Percentiles rank a stretch among this genome's conserved stretches.
Conservation (phyloP, 1,140 invertebrate species). For the Ceratosolen fusciceps region DNA sequence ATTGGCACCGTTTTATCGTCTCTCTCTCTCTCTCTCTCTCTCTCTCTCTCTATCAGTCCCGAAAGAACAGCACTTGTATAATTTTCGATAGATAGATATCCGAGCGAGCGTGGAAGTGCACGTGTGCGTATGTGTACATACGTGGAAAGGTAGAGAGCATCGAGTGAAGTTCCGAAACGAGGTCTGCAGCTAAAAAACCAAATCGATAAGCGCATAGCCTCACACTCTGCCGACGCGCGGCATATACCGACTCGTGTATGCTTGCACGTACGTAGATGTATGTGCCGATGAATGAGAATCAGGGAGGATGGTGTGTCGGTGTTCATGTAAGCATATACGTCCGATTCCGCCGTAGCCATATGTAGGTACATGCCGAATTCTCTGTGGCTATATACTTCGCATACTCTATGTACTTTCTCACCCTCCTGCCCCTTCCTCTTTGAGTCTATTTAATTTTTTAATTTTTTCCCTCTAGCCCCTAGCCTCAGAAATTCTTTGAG, state of each 20-base stretch:
- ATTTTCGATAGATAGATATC: slow-evolving; percentile 25
- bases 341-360: background rate
- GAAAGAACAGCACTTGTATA: slow-evolving; percentile 55
- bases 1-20: slow-evolving; percentile 34
- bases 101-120: slow-evolving; percentile 35
- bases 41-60: slow-evolving; percentile 50
- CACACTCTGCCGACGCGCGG: slow-evolving; percentile 42
- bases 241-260: slow-evolving; percentile 43
- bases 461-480: slow-evolving; percentile 26
- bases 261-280: slow-evolving; percentile 40
- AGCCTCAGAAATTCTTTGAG: slow-evolving; percentile 34
- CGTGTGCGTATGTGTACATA: slow-evolving; percentile 9
- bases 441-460: slow-evolving; percentile 28
- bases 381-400: slow-evolving; percentile 55
- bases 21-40: too few relatives aligned
- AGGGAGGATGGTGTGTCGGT: background rate
- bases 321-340: background rate
- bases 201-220: slow-evolving; percentile 69
- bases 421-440: background rate
- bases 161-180: slow-evolving; percentile 60
- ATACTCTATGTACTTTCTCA: background rate
- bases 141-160: slow-evolving; percentile 17
- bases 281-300: slow-evolving; percentile 20
- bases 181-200: slow-evolving; percentile 65
- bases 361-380: slow-evolving; percentile 3